Percentiles rank a stretch among this genome's conserved stretches.
phyloP scores from a whole-genome alignment of 2,113 vertebrate genomes.

The Tor tambroides region DNA sequence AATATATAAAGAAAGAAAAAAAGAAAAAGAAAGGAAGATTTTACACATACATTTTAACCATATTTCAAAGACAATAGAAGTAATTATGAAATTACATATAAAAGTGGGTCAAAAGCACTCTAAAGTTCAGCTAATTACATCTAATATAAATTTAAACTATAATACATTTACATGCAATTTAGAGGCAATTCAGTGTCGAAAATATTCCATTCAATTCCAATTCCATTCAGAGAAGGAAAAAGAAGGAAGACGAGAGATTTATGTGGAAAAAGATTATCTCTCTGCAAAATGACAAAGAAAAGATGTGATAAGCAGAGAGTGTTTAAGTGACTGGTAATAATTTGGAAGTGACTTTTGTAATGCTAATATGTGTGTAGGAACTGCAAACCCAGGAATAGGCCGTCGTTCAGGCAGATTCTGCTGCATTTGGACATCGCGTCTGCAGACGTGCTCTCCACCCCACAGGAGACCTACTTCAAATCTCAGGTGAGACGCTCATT shows the following conservation, averaged over 20 bases:
- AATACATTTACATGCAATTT: too few relatives aligned
- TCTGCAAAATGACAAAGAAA: neutral
- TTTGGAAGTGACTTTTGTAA: neutral
- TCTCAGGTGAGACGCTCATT: constrained; percentile 78
- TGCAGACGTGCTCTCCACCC: constrained; percentile 92
- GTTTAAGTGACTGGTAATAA: neutral
- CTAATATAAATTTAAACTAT: too few relatives aligned
- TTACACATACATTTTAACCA: too few relatives aligned
- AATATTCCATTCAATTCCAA: neutral
- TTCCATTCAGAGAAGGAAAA: neutral
- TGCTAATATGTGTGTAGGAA: constrained; percentile 77
- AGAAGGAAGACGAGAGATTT: neutral
- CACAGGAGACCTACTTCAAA: constrained; percentile 96
- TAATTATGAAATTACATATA: too few relatives aligned
- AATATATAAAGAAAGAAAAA: too few relatives aligned
- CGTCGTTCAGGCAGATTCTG: constrained; percentile 95
- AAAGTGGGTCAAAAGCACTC: too few relatives aligned
- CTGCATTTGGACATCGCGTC: constrained; percentile 96
- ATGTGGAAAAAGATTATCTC: neutral
- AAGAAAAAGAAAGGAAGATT: too few relatives aligned
- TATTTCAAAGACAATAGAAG: too few relatives aligned
- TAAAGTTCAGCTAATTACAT: too few relatives aligned
- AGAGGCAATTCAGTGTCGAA: neutral
- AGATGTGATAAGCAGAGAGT: neutral
- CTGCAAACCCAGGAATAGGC: constrained; percentile 93